Percentiles rank a stretch among this genome's conserved stretches.
Evolutionary conservation across 2,888 invertebrate species (phyloP).

Genomic region (Athalia rosae): DNA sequence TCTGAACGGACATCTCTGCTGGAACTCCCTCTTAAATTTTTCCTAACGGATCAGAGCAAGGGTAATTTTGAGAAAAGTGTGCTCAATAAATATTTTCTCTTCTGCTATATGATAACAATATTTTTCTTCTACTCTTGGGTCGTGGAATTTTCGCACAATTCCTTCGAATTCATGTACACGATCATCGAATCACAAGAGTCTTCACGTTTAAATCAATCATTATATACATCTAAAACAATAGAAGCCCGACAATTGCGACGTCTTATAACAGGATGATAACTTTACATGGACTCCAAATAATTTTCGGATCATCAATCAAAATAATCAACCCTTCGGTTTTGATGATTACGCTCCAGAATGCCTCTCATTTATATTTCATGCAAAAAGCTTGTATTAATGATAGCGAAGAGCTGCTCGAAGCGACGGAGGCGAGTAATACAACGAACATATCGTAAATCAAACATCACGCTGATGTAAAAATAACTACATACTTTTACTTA

Average conservation of each 20-base stretch:
- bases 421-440: no score
- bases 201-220: no score
- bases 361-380: background rate
- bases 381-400: background rate
- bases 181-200: no score
- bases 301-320: background rate
- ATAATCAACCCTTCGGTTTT: background rate
- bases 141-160: background rate
- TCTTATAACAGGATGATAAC: no score
- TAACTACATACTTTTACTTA: constrained; percentile 75
- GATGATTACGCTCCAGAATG: background rate
- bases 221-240: no score
- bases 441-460: background rate
- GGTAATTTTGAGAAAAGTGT: constrained; percentile 13
- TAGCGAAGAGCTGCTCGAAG: background rate
- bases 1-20: constrained; percentile 80
- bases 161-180: background rate
- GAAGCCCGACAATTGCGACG: no score
- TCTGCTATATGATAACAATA: background rate
- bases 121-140: background rate
- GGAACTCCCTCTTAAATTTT: constrained; percentile 87
- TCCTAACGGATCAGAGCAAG: constrained; percentile 75
- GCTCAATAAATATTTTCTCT: background rate
- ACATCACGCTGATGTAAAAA: background rate
- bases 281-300: no score